Evolutionary conservation across 1,140 invertebrate species (phyloP), one percentile per base, ranked within the genome.

Genomic region (Asbolus verrucosus): DNA sequence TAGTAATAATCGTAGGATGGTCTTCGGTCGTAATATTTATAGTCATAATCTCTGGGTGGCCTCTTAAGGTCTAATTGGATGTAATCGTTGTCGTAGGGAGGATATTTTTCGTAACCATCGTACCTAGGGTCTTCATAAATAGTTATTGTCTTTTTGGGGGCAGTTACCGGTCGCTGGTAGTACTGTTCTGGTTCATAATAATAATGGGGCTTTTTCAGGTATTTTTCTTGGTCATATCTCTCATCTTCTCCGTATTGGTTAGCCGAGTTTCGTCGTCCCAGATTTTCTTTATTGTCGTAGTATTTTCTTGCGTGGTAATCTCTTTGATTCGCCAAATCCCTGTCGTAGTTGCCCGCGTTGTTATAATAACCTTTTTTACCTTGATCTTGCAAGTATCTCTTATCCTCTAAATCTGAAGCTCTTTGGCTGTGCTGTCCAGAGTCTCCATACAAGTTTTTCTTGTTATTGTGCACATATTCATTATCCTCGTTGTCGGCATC

Each of bases 71-170:
- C 71, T 6, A 77, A 13, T 13, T 76, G 68, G 8, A 72, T 65
- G 21, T 75, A 75, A 71, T 77, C 75, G 59, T 74, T 72, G 18
- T 67, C 41, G 18, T 76, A 70, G n/a, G 67, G 68, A 63, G 73
- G 61, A 63, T 75, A 73, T 27, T 62, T 73, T 77, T 84, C 83
- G 69, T 82, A 78, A 73, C 31, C 24, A 19, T 80, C 78, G 65
- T 85, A 84, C 69, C 85, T 80, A 5, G 86, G 86, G 77, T 87
- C 86, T 78, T 87, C 86, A 69, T 86, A 86, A 66, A 86, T 85
- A 0, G 84, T 86, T 33, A 86, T 86, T 15, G 82, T 85, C 74
- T 84, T 62, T 33, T 39, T 24, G 6, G 67, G 54, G 38, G 43
- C 11, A 63, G 46, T 11, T 38, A 31, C 18, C n/a, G 27, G 27